Percentiles rank a stretch among this genome's conserved stretches.
Evolutionary conservation across 2,113 vertebrate species (phyloP).

Genomic region (Cebus imitator): DNA sequence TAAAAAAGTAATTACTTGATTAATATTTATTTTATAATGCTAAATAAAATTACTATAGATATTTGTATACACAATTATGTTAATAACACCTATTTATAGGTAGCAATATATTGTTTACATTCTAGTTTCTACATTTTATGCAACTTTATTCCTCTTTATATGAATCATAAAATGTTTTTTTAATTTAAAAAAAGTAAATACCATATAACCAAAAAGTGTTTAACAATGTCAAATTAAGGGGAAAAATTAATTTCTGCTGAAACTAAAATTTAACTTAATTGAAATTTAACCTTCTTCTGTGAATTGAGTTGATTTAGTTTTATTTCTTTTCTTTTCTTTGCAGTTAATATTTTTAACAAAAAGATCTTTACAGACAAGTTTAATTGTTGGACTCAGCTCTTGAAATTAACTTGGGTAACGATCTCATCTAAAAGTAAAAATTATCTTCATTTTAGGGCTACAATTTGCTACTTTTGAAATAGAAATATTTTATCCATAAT

Average conservation of each 20-base stretch:
- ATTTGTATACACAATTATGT: not conserved
- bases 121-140: not conserved
- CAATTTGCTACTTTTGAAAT: constrained; percentile 52
- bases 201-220: not conserved
- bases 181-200: not conserved
- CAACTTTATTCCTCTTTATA: not conserved
- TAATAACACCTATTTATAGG: not conserved
- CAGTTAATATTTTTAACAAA: constrained; percentile 28
- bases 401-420: constrained; percentile 23
- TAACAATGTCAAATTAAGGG: not conserved
- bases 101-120: not conserved
- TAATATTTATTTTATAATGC: not conserved
- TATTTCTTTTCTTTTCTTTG: not conserved
- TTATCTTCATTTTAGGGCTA: constrained; percentile 26
- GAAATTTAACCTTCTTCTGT: not conserved
- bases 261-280: not conserved
- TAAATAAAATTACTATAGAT: not conserved
- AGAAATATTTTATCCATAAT: constrained; percentile 63
- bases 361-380: not conserved
- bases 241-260: not conserved
- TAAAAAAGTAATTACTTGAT: not conserved
- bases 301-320: not conserved
- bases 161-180: not conserved
- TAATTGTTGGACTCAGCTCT: not conserved
- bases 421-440: constrained; percentile 36